Conservation (phyloP, 1,140 invertebrate genomes). For the Pseudoatta argentina region DNA sequence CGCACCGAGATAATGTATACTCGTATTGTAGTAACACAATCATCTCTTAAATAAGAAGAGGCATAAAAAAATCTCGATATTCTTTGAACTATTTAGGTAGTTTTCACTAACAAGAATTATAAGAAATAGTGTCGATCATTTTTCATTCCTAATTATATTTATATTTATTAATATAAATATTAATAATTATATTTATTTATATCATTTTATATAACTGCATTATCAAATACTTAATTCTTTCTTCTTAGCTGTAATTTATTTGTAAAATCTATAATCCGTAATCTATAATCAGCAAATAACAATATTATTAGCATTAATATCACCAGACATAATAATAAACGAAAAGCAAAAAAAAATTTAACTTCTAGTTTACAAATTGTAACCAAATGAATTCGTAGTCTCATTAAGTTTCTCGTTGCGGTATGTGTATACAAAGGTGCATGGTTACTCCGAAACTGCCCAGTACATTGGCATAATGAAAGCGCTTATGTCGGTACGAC, state of each 20-base stretch:
- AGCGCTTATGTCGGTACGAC: conserved; percentile 20
- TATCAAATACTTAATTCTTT: too few species aligned
- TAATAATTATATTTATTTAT: too few species aligned
- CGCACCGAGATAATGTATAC: too few species aligned
- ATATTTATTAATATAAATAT: too few species aligned
- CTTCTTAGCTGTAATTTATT: not conserved
- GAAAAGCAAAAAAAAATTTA: not conserved
- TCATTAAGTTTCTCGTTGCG: conserved; percentile 14
- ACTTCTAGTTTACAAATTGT: conserved; percentile 1
- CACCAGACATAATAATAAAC: not conserved
- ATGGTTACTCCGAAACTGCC: conserved; percentile 19
- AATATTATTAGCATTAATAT: not conserved
- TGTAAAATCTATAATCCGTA: not conserved
- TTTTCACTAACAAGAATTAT: too few species aligned
- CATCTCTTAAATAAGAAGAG: too few species aligned
- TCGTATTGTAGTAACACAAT: too few species aligned
- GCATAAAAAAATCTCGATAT: too few species aligned
- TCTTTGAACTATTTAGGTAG: too few species aligned
- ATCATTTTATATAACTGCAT: too few species aligned
- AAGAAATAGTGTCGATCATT: too few species aligned
- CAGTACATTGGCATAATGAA: conserved; percentile 36
- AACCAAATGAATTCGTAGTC: not conserved
- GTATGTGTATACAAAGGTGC: not conserved
- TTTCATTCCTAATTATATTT: too few species aligned
- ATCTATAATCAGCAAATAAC: not conserved